Percentiles rank a stretch among this genome's conserved stretches.
Evolutionary conservation across 2,113 vertebrate genomes (phyloP).

Genomic region (Bos indicus): DNA sequence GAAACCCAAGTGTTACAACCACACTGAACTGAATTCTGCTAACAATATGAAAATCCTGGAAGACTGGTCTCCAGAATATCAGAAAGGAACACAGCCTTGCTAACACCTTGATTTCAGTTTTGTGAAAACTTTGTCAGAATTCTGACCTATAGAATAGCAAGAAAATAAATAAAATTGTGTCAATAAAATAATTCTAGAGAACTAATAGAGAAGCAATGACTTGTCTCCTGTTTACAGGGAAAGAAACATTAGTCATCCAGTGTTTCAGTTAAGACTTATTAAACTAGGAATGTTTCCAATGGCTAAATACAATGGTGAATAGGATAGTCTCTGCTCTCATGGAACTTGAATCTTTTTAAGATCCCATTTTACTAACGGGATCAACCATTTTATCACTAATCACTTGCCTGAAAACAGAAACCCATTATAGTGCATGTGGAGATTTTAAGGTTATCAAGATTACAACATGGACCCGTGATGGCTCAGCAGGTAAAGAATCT

Average conservation of each 20-base stretch:
- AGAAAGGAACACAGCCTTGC: neutral
- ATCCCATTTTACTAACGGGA: neutral
- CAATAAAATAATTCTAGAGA: neutral
- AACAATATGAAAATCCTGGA: neutral
- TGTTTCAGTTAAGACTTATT: neutral
- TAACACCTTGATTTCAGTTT: neutral
- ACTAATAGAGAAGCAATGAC: neutral
- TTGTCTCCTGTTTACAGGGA: neutral
- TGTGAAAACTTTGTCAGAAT: neutral
- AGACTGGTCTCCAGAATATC: neutral
- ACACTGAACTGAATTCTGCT: neutral
- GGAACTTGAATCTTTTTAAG: neutral
- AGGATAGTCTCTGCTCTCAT: neutral
- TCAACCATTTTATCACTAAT: neutral
- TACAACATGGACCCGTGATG: neutral
- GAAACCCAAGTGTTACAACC: neutral
- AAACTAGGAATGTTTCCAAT: too few relatives aligned
- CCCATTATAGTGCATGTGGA: neutral
- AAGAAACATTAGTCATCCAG: neutral
- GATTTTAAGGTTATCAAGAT: neutral
- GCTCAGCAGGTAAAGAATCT: neutral
- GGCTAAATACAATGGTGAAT: neutral
- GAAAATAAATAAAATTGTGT: neutral
- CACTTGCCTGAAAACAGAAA: neutral
- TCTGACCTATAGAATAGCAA: neutral